These are phyloP conservation scores for Reticulitermes speratus DNA, from an alignment of 1,140 invertebrate species.

Conservation along the genomic window DNA sequence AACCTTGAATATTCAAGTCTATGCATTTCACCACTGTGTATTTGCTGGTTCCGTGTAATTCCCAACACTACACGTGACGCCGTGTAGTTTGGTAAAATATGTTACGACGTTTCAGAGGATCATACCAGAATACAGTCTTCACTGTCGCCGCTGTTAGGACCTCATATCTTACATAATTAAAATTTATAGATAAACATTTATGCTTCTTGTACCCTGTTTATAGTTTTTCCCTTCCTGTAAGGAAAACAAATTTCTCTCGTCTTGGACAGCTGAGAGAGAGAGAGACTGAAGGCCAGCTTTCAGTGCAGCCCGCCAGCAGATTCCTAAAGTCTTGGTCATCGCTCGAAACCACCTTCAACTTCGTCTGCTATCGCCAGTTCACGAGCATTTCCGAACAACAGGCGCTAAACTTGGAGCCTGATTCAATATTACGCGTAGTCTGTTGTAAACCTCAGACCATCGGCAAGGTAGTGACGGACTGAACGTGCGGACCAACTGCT, in stretches of 20 bases:
- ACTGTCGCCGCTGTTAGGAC: too few species aligned
- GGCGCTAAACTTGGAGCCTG: slow-evolving; percentile 19
- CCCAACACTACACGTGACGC: too few species aligned
- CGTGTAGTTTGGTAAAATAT: too few species aligned
- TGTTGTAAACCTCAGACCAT: background rate
- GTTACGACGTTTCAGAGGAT: too few species aligned
- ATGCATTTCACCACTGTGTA: too few species aligned
- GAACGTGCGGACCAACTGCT: background rate
- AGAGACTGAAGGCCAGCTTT: background rate
- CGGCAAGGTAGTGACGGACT: background rate
- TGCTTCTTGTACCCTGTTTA: too few species aligned
- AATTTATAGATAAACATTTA: too few species aligned
- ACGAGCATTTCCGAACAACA: background rate
- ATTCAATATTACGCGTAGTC: background rate
- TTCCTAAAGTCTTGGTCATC: slow-evolving; percentile 25
- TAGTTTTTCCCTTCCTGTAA: too few species aligned
- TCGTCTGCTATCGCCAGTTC: background rate
- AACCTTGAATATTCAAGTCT: too few species aligned
- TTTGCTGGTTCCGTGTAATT: too few species aligned
- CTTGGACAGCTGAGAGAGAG: background rate
- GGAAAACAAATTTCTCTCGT: background rate
- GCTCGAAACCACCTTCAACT: slow-evolving; percentile 14
- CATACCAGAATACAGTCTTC: too few species aligned
- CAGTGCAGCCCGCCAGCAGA: background rate
- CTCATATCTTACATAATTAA: too few species aligned